Evolutionary conservation across 2,888 invertebrate species (phyloP), one percentile per base, ranked within the genome.

Genomic region (Blastobasis lacticolella): DNA sequence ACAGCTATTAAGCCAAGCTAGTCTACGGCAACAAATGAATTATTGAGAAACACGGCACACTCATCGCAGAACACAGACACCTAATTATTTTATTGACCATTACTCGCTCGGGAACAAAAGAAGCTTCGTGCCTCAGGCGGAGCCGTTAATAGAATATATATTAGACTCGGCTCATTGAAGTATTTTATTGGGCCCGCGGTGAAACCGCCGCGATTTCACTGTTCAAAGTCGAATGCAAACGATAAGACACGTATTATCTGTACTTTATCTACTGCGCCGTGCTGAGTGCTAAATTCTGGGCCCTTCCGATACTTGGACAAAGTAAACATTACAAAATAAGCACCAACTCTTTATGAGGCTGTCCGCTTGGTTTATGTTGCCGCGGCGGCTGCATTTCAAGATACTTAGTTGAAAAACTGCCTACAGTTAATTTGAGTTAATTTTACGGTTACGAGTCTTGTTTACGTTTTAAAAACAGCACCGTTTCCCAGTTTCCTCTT

Each of bases 91-190:
- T 38, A 53, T 37, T 49, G 45, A 10, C 51, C 49, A 50, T 49
- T 41, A 38, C 45, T 42, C 37, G 56, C 42, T 38, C 23, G 38
- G 52, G 54, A 61, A 60, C 60, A 63, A 62, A 67, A 64, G 62
- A 58, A 53, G 55, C 54, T 40, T 51, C 54, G 46, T 47, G 56
- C 54, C 56, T 53, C 45, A 38, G 38, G 53, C 54, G 53, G 55
- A 55, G 60, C 56, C 57, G 56, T 56, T 66, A 66, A 69, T 68
- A 63, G 62, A 68, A 67, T 61, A 70, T 72, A 73, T 70, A 71
- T 72, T 70, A 69, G 55, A 62, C 62, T 57, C 57, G 60, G 61
- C 59, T 61, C 57, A 55, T 56, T 56, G 51, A 60, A 62, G 63
- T 62, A 66, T 69, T 74, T 74, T 71, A 71, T 73, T 66, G 62